phyloP scores from a whole-genome alignment of 1,140 invertebrate species.

The Halesus radiatus region DNA sequence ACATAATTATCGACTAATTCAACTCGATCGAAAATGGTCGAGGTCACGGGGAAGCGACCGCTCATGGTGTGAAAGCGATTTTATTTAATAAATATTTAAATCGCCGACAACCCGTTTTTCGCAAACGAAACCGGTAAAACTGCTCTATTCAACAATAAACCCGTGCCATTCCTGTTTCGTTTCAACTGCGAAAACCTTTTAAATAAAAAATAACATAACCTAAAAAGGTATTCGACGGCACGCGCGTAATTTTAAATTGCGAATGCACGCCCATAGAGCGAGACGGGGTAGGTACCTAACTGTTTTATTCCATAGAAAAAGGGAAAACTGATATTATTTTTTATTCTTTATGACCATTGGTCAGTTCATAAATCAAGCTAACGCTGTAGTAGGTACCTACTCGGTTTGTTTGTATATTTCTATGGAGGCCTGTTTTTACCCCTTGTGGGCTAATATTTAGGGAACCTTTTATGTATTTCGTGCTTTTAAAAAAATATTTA shows the following conservation, averaged over 20 bases:
- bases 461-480: conserved; percentile 27
- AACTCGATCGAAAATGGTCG: conserved; percentile 53
- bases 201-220: conserved; percentile 40
- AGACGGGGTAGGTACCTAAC: neutral
- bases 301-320: neutral
- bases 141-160: conserved; percentile 11
- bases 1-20: conserved; percentile 56
- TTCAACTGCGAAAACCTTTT: conserved; percentile 32
- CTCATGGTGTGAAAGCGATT: conserved; percentile 52
- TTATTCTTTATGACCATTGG: conserved; percentile 43
- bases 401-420: conserved; percentile 29
- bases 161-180: conserved; percentile 36
- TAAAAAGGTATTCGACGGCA: conserved; percentile 12
- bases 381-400: conserved; percentile 10
- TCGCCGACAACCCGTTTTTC: conserved; percentile 42
- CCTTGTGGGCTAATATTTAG: conserved; percentile 53
- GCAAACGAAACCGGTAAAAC: conserved; percentile 44
- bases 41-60: conserved; percentile 48
- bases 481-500: conserved; percentile 34
- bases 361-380: conserved; percentile 54
- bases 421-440: neutral
- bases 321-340: too few species aligned
- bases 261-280: conserved; percentile 46
- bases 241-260: conserved; percentile 41
- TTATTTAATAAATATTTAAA: conserved; percentile 54